Evolutionary conservation across 2,113 vertebrate genomes (phyloP).

Genomic region (Ciconia stormi): DNA sequence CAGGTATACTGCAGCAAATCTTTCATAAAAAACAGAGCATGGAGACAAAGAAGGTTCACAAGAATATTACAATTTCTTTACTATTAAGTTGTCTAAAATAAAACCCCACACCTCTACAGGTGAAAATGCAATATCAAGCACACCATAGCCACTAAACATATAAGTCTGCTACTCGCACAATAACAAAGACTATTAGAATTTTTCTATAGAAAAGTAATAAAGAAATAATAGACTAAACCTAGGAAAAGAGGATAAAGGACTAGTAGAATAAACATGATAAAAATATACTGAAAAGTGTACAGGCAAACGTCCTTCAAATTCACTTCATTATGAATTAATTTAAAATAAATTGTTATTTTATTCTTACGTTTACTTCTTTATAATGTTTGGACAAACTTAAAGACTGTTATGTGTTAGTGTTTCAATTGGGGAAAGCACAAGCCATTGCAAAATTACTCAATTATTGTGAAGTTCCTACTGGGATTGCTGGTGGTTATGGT

Average conservation of each 20-base stretch:
- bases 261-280: not conserved
- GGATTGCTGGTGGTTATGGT: not conserved
- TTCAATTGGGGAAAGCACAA: slow-evolving; percentile 33
- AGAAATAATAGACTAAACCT: not conserved
- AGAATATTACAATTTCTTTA: not conserved
- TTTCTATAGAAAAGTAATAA: not conserved
- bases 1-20: not conserved
- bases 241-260: not conserved
- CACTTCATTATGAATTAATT: not conserved
- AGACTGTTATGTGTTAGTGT: not conserved
- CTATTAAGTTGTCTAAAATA: not conserved
- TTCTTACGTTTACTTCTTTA: not conserved
- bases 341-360: not conserved
- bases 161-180: not conserved
- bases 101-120: not conserved
- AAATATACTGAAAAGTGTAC: not conserved
- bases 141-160: not conserved
- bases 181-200: not conserved
- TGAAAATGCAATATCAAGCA: not conserved
- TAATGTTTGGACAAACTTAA: not conserved
- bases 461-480: slow-evolving; percentile 16
- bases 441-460: slow-evolving; percentile 42
- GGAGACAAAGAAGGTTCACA: not conserved
- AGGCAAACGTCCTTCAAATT: not conserved
- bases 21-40: not conserved